Conservation (phyloP, 2,888 invertebrate genomes). For the Notodonta dromedarius region DNA sequence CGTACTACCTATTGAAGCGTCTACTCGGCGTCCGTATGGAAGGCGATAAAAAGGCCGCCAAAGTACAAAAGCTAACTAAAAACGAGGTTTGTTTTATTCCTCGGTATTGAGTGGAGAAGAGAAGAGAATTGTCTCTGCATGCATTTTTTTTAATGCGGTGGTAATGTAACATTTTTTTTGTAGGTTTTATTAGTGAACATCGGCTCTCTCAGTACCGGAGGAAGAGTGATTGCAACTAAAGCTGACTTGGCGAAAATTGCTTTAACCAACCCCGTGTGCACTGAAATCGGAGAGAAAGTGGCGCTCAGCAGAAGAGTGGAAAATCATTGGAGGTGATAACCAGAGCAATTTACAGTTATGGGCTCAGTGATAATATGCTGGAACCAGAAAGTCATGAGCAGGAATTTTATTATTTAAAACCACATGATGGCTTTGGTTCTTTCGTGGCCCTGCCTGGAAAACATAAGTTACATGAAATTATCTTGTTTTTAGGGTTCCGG, state of each 20-base stretch:
- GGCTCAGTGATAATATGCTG: background rate
- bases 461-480: too few relatives aligned
- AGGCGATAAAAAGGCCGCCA: constrained; percentile 99
- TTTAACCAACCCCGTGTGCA: constrained; percentile 98
- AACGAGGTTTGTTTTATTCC: constrained; percentile 87
- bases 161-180: constrained; percentile 25
- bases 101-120: too few relatives aligned
- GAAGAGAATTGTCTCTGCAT: too few relatives aligned
- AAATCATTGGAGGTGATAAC: constrained; percentile 97
- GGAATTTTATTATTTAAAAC: too few relatives aligned
- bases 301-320: constrained; percentile 99
- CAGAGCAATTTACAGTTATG: too few relatives aligned
- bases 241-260: constrained; percentile 99
- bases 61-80: constrained; percentile 96
- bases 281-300: constrained; percentile 99
- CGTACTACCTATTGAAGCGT: constrained; percentile 97
- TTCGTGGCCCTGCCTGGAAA: too few relatives aligned
- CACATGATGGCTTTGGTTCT: too few relatives aligned
- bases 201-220: constrained; percentile 99
- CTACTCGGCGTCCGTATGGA: constrained; percentile 98
- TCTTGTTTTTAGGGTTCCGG: too few relatives aligned
- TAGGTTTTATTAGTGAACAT: constrained; percentile 98
- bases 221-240: constrained; percentile 96
- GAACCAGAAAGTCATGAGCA: too few relatives aligned
- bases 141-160: too few relatives aligned